Base-by-base conservation (phyloP, 2,113 vertebrate genomes). In the Psilopogon haemacephalus region DNA sequence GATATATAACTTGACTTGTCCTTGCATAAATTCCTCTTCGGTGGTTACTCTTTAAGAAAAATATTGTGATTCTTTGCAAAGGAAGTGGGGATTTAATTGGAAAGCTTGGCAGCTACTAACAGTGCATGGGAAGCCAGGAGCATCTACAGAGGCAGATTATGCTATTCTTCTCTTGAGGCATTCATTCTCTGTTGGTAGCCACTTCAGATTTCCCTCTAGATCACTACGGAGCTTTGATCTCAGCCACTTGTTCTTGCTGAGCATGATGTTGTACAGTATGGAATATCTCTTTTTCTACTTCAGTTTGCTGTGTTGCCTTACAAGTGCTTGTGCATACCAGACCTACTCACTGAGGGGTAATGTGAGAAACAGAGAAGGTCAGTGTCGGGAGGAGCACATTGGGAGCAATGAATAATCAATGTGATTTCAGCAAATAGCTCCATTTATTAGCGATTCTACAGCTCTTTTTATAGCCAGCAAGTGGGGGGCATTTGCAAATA, bases 281-380 rank as follows among this genome's bases (percentile, higher is more conserved):
- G 46, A 48, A 21, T 48, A 23, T 23, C 20, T 21, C 63, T 60
- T 71, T 58, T 50, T 32, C 26, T 42, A 15, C 5, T 77, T 81
- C 30, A 17, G 2, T 73, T 67, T 68, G 13, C 9, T 68, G 8
- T 28, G 10, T 56, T 4, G 13, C 6, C 9, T 68, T 40, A 18
- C 32, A 76, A 4, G 8, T 2, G 0, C 11, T 60, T 37, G 9
- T 11, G 17, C 8, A 55, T 6, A 11, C 19, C 1, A 1, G 55
- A 40, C 8, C 40, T 37, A 13, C 19, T 82, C 27, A 33, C 16
- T 44, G 35, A 11, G 2, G 5, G 8, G 13, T 40, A 62, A 11
- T 27, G 6, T 58, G 20, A 77, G 46, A 86, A 67, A 68, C 14
- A 38, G 19, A n/a, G 15, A 27, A 62, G 32, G 14, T 1, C 6